phyloP scores from a whole-genome alignment of 2,113 vertebrate genomes.

The Macquaria ambigua region DNA sequence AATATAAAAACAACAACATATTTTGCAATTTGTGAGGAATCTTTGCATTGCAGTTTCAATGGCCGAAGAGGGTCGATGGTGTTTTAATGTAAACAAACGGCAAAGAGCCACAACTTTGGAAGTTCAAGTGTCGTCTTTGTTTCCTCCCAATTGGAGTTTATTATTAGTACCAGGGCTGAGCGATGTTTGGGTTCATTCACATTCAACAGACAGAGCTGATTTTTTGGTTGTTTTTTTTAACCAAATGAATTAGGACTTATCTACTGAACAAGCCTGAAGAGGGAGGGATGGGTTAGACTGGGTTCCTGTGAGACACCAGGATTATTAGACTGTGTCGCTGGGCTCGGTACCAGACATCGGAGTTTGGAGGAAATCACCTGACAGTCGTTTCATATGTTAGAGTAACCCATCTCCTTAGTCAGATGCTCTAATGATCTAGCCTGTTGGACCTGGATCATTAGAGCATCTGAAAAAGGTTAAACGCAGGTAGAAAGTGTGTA shows the following conservation, averaged over 20 bases:
- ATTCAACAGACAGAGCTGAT: neutral
- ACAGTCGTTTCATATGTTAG: neutral
- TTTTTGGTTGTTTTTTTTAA: neutral
- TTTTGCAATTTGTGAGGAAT: neutral
- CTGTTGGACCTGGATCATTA: neutral
- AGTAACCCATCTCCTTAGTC: too few species aligned
- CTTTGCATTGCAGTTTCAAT: slow-evolving; percentile 23
- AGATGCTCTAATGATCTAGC: neutral
- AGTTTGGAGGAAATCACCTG: too few species aligned
- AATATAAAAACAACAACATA: neutral
- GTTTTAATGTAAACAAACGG: slow-evolving; percentile 55
- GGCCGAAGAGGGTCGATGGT: neutral
- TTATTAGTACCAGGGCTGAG: slow-evolving; percentile 42
- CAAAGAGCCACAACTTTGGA: slow-evolving; percentile 36
- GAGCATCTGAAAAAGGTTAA: neutral
- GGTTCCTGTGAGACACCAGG: neutral
- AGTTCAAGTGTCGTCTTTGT: slow-evolving; percentile 43
- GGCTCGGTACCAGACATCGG: too few species aligned
- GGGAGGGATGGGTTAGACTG: neutral
- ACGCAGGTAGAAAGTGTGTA: neutral
- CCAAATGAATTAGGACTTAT: neutral
- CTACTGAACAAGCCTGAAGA: neutral
- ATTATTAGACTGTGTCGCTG: too few species aligned
- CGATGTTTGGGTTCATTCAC: neutral
- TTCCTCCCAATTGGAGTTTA: neutral